Conservation (phyloP, 64 coral and sea anemone species). For the Montipora capricornis region DNA sequence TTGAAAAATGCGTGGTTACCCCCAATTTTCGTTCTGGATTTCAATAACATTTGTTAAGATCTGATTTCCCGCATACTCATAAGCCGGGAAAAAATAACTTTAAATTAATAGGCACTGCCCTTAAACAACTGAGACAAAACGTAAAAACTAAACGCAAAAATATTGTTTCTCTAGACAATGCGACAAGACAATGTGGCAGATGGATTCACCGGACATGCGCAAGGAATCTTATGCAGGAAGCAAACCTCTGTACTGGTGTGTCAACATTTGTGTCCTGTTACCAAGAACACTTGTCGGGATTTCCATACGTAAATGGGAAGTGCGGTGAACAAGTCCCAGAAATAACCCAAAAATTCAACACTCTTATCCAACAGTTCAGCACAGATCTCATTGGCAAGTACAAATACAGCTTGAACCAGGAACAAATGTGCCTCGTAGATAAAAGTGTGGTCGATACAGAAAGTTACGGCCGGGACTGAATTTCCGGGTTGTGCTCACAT, state of each 20-base stretch:
- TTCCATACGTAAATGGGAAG: background rate
- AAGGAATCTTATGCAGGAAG: background rate
- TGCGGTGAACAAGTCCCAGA: background rate
- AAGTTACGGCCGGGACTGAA: background rate
- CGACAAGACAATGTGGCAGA: background rate
- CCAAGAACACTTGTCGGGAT: background rate
- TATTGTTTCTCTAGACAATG: background rate
- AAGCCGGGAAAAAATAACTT: too few relatives aligned
- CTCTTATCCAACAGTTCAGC: background rate
- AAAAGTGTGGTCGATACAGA: background rate
- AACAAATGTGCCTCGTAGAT: background rate
- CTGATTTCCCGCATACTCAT: too few relatives aligned
- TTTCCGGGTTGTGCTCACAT: too few relatives aligned
- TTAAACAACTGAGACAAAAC: too few relatives aligned
- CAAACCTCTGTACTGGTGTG: background rate
- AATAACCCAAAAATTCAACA: background rate
- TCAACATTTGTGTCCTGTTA: constrained; percentile 1
- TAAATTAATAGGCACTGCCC: too few relatives aligned
- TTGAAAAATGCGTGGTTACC: too few relatives aligned
- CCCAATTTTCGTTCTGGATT: too few relatives aligned
- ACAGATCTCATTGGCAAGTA: background rate
- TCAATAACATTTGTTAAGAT: too few relatives aligned
- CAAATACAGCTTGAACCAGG: background rate
- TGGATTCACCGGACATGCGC: background rate
- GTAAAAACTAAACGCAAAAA: too few relatives aligned